A percentile compares a stretch with the other conserved stretches of the same genome.
Conservation (phyloP, 2,888 invertebrate species). For the Cerceris rybyensis region DNA sequence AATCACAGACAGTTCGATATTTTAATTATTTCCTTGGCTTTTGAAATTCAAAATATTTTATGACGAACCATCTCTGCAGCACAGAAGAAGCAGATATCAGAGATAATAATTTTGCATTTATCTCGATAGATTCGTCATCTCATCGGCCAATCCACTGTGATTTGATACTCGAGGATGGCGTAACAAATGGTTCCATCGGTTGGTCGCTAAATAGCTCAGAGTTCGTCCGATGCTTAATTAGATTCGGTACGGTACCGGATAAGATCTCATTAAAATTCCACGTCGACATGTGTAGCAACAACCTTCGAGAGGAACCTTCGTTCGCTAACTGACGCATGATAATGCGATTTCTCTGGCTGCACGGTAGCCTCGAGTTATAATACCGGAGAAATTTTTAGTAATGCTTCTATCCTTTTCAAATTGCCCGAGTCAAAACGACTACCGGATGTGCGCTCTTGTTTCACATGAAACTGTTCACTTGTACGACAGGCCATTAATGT, state of each 20-base stretch:
- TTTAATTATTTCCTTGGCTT: no score
- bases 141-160: not conserved
- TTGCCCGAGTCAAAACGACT: conserved; percentile 1
- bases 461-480: no score
- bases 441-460: no score
- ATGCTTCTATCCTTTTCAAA: no score
- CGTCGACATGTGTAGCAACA: conserved; percentile 39
- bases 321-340: conserved; percentile 39
- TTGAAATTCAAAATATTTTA: no score
- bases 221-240: conserved; percentile 35
- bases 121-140: not conserved
- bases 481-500: no score
- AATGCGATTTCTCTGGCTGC: conserved; percentile 41
- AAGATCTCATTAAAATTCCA: conserved; percentile 56
- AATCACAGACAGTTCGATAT: no score
- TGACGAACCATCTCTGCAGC: no score
- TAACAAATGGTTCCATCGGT: conserved; percentile 10
- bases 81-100: no score
- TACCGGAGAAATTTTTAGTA: not conserved
- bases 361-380: not conserved
- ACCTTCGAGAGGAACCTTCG: conserved; percentile 26
- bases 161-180: conserved; percentile 7
- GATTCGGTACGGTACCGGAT: conserved; percentile 40
- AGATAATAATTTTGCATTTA: no score
- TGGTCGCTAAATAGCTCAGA: conserved; percentile 1